phyloP scores from a whole-genome alignment of 2,888 invertebrate genomes.

The Idaea straminata region DNA sequence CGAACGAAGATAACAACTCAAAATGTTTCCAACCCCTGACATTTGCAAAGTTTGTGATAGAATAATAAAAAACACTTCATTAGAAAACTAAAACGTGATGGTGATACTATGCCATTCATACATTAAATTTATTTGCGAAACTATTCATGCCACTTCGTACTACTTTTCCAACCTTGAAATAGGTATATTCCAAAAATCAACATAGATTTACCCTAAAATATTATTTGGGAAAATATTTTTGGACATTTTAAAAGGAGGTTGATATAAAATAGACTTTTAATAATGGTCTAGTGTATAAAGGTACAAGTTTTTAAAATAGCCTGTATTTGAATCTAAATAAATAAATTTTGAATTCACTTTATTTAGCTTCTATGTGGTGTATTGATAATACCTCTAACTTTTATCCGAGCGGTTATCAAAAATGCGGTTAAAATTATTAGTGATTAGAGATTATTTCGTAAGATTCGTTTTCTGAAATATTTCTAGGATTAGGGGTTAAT shows the following conservation, averaged over 20 bases:
- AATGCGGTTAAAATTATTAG: constrained; percentile 8
- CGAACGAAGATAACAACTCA: background rate
- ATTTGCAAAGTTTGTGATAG: background rate
- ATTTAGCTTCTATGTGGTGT: constrained; percentile 58
- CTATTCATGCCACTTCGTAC: constrained; percentile 36
- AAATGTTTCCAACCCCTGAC: background rate
- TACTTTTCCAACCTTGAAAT: constrained; percentile 34
- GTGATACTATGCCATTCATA: background rate
- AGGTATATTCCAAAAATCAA: constrained; percentile 49
- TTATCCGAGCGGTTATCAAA: constrained; percentile 28
- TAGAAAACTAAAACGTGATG: background rate
- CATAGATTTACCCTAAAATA: constrained; percentile 45
- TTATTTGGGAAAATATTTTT: constrained; percentile 32
- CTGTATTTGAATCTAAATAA: constrained; percentile 42
- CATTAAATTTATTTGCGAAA: constrained; percentile 1
- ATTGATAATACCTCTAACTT: constrained; percentile 34
- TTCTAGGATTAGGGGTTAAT: background rate
- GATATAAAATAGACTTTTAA: constrained; percentile 43
- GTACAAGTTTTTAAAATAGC: constrained; percentile 42
- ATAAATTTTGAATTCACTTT: constrained; percentile 41
- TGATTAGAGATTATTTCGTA: background rate
- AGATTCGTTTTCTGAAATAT: no score
- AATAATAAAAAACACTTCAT: background rate
- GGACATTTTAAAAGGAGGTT: constrained; percentile 36
- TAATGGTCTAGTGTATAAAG: constrained; percentile 34